Conservation (phyloP, 2,797 vertebrate genomes). For the Jordanella pulchra region DNA sequence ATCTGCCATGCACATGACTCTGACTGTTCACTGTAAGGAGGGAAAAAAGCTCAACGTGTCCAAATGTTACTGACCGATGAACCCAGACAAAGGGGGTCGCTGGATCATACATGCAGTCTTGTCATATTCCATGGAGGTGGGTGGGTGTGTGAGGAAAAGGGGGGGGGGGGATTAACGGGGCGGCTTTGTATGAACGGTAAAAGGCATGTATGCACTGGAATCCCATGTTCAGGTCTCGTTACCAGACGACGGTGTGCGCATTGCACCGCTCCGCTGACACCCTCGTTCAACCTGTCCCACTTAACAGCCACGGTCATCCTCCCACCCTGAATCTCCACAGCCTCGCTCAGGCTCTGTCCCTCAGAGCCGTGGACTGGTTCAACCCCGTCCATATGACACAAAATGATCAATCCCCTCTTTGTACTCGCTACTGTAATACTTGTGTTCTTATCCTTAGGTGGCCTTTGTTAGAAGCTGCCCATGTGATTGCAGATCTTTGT, state of each 20-base stretch:
- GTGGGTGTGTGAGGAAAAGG: conserved; percentile 6
- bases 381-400: conserved; percentile 37
- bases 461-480: conserved; percentile 61
- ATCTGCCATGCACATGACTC: conserved; percentile 65
- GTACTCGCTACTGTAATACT: conserved; percentile 50
- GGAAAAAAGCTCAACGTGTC: conserved; percentile 29
- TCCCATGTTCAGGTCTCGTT: conserved; percentile 30
- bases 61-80: conserved; percentile 57
- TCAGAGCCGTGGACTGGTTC: conserved; percentile 29
- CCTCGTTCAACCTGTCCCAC: conserved; percentile 58
- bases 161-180: conserved; percentile 6
- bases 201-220: conserved; percentile 34
- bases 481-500: conserved; percentile 59
- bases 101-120: conserved; percentile 64
- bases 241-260: conserved; percentile 56
- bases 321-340: conserved; percentile 37
- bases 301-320: conserved; percentile 47
- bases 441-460: conserved; percentile 60
- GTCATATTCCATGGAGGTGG: conserved; percentile 24
- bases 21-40: background rate
- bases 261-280: conserved; percentile 55
- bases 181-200: conserved; percentile 23
- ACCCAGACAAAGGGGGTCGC: conserved; percentile 70
- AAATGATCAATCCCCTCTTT: conserved; percentile 57
- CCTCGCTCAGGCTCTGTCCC: conserved; percentile 22